A percentile compares a stretch with the other conserved stretches of the same genome.
Conservation (phyloP, 2,797 vertebrate species). For the Salarias fasciatus region DNA sequence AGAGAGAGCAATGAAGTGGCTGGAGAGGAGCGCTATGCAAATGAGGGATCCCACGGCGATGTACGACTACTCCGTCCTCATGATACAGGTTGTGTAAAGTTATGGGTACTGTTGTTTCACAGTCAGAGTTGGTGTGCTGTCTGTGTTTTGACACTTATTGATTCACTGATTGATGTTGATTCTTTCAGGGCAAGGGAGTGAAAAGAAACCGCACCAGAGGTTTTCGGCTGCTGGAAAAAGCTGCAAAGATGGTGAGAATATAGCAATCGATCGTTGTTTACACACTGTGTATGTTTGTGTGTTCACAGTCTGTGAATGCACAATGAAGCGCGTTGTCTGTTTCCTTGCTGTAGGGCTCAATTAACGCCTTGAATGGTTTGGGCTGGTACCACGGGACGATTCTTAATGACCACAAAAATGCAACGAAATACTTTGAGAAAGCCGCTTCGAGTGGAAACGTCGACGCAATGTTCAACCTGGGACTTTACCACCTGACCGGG, state of each 20-base stretch:
- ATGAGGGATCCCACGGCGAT: constrained; percentile 87
- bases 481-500: constrained; percentile 86
- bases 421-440: constrained; percentile 86
- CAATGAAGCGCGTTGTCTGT: constrained; percentile 34
- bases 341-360: constrained; percentile 84
- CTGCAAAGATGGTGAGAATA: constrained; percentile 87
- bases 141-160: constrained; percentile 62
- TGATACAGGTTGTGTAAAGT: constrained; percentile 87
- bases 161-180: constrained; percentile 66
- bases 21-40: constrained; percentile 87
- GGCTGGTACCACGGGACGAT: constrained; percentile 92
- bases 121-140: constrained; percentile 7
- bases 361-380: constrained; percentile 90
- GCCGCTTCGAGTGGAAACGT: constrained; percentile 88
- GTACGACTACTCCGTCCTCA: constrained; percentile 90
- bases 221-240: constrained; percentile 89
- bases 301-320: constrained; percentile 35
- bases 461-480: constrained; percentile 91
- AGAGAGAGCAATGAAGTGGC: constrained; percentile 86
- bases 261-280: constrained; percentile 28
- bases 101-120: constrained; percentile 22
- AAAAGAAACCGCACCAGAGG: constrained; percentile 88
- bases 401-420: constrained; percentile 83
- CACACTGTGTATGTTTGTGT: too few species aligned
- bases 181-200: constrained; percentile 88